A percentile compares a stretch with the other conserved stretches of the same genome.
Evolutionary conservation across 2,797 vertebrate genomes (phyloP).

Genomic region (Cheirogaleus major): DNA sequence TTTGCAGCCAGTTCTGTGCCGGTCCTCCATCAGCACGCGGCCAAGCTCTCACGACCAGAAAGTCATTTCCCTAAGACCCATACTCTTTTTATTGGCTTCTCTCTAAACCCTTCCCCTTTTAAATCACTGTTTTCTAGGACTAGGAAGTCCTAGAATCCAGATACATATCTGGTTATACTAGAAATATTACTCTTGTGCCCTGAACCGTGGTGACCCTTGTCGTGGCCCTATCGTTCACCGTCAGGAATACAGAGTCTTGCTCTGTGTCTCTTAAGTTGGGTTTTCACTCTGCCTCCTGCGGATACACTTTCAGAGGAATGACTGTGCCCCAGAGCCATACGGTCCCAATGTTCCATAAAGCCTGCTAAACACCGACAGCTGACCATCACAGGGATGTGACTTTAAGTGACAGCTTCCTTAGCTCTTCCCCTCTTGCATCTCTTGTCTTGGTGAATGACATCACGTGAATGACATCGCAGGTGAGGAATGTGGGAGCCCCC

Average conservation of each 20-base stretch:
- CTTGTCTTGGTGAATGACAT: background rate
- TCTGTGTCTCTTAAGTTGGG: background rate
- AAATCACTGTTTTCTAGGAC: background rate
- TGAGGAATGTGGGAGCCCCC: background rate
- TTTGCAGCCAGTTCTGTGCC: background rate
- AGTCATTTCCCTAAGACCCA: background rate
- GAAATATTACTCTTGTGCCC: background rate
- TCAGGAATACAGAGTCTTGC: background rate
- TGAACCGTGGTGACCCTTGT: background rate
- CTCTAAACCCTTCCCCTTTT: background rate
- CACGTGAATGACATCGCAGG: background rate
- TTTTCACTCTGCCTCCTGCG: background rate
- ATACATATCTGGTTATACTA: background rate
- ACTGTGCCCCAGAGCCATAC: background rate
- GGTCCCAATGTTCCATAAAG: background rate
- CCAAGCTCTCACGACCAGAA: background rate
- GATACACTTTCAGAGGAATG: background rate
- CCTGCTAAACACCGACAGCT: background rate
- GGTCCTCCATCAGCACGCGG: background rate
- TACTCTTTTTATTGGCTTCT: background rate
- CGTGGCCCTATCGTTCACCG: background rate
- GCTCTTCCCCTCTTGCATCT: background rate
- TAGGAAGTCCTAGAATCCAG: background rate
- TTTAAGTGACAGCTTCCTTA: background rate
- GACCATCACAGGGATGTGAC: background rate